Percentiles rank a stretch among this genome's conserved stretches.
These are phyloP conservation scores for Eumerus sabulonum DNA, from an alignment of 2,888 invertebrate genomes.

Conservation along the genomic window DNA sequence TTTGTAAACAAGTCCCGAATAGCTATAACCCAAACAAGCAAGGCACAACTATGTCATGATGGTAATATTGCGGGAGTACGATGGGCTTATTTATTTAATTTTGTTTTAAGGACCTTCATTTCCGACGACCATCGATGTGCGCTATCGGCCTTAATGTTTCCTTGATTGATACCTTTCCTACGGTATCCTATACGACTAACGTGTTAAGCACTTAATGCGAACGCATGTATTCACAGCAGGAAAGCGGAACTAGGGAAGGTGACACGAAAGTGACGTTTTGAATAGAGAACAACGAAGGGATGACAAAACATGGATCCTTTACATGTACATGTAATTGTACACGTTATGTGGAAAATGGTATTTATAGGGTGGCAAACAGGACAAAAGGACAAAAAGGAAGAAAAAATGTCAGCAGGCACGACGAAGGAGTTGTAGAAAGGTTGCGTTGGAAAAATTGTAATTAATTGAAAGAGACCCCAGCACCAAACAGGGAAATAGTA, in stretches of 20 bases:
- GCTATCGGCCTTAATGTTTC: constrained; percentile 5
- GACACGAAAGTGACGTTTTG: constrained; percentile 23
- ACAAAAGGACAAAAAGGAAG: neutral
- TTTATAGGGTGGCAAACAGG: constrained; percentile 4
- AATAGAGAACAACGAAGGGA: constrained; percentile 15
- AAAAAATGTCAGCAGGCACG: constrained; percentile 7
- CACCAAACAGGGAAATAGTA: neutral
- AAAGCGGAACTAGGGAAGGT: constrained; percentile 28
- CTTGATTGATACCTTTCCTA: constrained; percentile 7
- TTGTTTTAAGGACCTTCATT: constrained; percentile 6
- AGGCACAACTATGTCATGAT: too few relatives aligned
- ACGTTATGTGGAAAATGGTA: constrained; percentile 32
- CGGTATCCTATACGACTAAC: constrained; percentile 18
- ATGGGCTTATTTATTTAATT: constrained; percentile 41
- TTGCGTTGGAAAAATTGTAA: constrained; percentile 9
- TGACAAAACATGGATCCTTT: constrained; percentile 41
- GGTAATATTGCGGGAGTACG: too few relatives aligned
- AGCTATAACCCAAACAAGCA: too few relatives aligned
- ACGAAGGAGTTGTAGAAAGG: neutral
- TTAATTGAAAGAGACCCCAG: constrained; percentile 20
- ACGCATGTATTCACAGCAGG: neutral
- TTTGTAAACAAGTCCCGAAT: too few relatives aligned
- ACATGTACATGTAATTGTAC: neutral
- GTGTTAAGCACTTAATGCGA: constrained; percentile 19
- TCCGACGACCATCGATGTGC: neutral